phyloP scores from a whole-genome alignment of 2,888 invertebrate genomes.

The Scrobipalpa atriplicella region DNA sequence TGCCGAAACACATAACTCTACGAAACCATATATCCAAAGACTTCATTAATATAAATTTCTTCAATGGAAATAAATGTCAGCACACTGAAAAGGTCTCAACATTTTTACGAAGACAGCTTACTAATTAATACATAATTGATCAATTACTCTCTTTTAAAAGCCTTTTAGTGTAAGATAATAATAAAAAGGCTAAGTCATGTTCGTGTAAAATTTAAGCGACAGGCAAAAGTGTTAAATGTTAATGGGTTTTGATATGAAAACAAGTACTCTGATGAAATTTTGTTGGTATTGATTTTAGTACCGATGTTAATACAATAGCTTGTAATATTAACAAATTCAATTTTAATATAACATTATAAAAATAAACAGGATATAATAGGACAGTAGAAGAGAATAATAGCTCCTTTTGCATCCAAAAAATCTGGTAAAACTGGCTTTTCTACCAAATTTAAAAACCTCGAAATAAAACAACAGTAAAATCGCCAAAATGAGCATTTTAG shows the following conservation, averaged over 20 bases:
- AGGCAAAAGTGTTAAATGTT: not conserved
- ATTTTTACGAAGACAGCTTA: not conserved
- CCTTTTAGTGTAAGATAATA: slow-evolving; percentile 12
- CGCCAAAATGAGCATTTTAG: not conserved
- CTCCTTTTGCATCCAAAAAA: too few species aligned
- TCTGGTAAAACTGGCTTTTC: not conserved
- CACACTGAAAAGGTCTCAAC: not conserved
- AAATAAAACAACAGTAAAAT: not conserved
- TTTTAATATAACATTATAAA: too few species aligned
- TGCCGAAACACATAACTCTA: not conserved
- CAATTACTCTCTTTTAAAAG: slow-evolving; percentile 9
- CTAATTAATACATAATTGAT: slow-evolving; percentile 19
- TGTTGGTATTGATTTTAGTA: not conserved
- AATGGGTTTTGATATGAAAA: not conserved
- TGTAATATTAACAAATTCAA: too few species aligned
- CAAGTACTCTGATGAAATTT: not conserved
- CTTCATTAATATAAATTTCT: not conserved
- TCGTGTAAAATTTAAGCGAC: not conserved
- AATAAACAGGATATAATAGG: too few species aligned
- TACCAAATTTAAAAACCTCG: not conserved
- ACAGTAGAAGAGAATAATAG: too few species aligned
- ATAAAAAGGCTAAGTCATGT: slow-evolving; percentile 9
- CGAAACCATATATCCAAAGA: not conserved
- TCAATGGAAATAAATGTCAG: slow-evolving; percentile 1
- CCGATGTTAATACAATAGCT: not conserved